These are phyloP conservation scores for Planococcus citri DNA, from an alignment of 1,140 invertebrate genomes.

Conservation along the genomic window DNA sequence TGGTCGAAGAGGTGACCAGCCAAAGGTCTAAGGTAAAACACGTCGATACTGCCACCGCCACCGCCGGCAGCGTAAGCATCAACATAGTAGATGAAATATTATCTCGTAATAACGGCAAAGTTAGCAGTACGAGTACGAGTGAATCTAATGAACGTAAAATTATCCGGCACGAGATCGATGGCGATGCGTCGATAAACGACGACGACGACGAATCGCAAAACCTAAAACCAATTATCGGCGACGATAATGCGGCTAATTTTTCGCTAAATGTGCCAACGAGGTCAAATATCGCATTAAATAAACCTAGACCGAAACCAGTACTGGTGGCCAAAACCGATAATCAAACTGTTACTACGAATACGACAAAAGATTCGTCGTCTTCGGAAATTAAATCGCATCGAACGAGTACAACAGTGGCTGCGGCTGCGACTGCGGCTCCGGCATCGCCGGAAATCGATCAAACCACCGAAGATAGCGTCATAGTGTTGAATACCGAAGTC, in stretches of 20 bases:
- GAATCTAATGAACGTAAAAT: background rate
- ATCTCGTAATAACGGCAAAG: background rate
- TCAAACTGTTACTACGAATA: background rate
- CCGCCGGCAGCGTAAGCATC: no score
- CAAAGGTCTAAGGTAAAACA: background rate
- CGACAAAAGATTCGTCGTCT: constrained; percentile 6
- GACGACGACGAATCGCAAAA: no score
- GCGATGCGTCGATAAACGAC: background rate
- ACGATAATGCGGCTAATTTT: constrained; percentile 7
- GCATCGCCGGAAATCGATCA: constrained; percentile 15
- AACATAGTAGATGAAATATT: background rate
- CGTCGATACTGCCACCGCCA: background rate
- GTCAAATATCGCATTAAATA: constrained; percentile 7
- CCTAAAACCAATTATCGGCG: background rate
- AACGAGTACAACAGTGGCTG: no score
- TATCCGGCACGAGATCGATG: background rate
- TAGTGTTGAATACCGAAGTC: constrained; percentile 24
- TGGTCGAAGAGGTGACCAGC: background rate
- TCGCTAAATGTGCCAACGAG: background rate
- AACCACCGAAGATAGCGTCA: constrained; percentile 18
- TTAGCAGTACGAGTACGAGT: background rate
- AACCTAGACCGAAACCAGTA: background rate
- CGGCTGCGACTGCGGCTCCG: background rate
- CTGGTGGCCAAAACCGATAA: background rate
- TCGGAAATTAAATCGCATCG: background rate